These are phyloP conservation scores for Premnoplex brunnescens DNA, from an alignment of 2,797 vertebrate species.

Conservation along the genomic window DNA sequence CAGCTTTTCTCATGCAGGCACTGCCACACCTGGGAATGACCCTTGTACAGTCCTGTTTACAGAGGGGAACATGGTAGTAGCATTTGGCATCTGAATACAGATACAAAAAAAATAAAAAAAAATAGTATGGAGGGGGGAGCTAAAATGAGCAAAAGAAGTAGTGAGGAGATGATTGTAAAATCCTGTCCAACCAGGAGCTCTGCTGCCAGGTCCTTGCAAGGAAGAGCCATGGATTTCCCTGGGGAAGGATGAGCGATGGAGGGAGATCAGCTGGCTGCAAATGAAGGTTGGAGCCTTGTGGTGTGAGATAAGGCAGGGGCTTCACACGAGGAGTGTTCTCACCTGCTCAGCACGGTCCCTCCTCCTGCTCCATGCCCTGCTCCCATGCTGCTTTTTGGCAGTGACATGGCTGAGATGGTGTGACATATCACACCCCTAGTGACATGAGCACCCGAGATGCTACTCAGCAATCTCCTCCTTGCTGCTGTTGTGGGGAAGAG, in stretches of 20 bases:
- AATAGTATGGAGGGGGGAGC: too few relatives aligned
- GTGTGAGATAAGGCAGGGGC: background rate
- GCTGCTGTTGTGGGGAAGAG: background rate
- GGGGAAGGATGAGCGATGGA: background rate
- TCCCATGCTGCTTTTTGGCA: fast-evolving
- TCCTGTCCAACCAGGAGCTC: background rate
- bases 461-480: background rate
- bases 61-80: background rate
- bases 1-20: background rate
- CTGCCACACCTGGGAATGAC: background rate
- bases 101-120: background rate
- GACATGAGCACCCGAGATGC: fast-evolving
- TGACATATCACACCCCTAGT: background rate
- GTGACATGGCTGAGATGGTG: fast-evolving
- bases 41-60: background rate
- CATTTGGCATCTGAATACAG: background rate
- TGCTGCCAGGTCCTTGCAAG: background rate
- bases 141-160: background rate
- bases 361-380: background rate
- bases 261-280: background rate
- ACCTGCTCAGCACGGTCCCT: background rate
- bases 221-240: background rate
- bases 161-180: background rate
- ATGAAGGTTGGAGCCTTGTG: fast-evolving
- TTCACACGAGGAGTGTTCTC: background rate